phyloP scores from a whole-genome alignment of 2,113 vertebrate genomes.

The Vidua macroura region DNA sequence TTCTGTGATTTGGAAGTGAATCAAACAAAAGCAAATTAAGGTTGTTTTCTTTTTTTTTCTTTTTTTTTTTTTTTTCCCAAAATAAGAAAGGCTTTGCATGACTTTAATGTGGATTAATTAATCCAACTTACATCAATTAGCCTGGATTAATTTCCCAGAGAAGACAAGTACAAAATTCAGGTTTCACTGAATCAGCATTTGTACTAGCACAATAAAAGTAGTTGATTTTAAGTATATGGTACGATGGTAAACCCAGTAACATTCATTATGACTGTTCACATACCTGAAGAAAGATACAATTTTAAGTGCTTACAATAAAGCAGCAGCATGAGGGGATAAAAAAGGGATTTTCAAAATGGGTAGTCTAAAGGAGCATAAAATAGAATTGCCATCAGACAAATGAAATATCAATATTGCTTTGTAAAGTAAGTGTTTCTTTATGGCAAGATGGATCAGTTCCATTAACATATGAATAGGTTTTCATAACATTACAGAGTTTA shows the following conservation, averaged over 20 bases:
- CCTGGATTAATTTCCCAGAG: neutral
- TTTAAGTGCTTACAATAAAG: neutral
- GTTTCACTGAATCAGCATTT: neutral
- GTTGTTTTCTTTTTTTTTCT: neutral
- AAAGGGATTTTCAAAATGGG: neutral
- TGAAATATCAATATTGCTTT: neutral
- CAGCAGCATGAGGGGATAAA: neutral
- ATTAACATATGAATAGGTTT: neutral
- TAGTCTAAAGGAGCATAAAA: neutral
- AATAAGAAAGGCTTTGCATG: neutral
- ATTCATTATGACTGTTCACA: neutral
- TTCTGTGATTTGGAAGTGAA: neutral
- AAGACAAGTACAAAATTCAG: neutral
- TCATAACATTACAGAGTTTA: neutral
- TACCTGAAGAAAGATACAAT: neutral
- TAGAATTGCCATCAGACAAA: neutral
- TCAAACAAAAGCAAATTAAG: neutral
- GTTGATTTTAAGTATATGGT: neutral
- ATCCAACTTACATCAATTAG: neutral
- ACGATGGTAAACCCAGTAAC: neutral
- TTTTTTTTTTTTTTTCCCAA: neutral
- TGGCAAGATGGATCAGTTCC: neutral
- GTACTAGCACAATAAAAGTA: neutral
- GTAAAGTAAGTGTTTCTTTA: neutral
- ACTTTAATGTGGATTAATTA: neutral